These are phyloP conservation scores for Myzus persicae DNA, from an alignment of 1,140 invertebrate genomes.

Conservation along the genomic window DNA sequence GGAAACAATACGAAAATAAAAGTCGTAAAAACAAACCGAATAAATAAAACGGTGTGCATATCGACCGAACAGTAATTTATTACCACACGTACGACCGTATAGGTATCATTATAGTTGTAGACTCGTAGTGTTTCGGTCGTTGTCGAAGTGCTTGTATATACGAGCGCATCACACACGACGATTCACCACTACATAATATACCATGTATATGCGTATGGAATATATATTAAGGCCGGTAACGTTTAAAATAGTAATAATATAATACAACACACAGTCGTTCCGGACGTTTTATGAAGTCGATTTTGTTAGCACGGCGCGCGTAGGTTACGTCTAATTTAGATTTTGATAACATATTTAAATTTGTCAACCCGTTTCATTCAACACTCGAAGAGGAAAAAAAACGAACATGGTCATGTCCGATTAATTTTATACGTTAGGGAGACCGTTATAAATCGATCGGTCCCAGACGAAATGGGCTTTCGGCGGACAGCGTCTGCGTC, in stretches of 20 bases:
- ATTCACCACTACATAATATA: not conserved
- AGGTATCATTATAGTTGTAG: not conserved
- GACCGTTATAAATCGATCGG: not conserved
- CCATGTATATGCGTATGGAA: not conserved
- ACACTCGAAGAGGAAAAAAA: not conserved
- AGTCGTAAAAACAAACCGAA: not conserved
- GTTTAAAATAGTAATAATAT: conserved; percentile 8
- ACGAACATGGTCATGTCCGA: not conserved
- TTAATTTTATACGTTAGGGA: not conserved
- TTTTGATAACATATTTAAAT: conserved; percentile 43
- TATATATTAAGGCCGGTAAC: not conserved
- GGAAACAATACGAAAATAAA: not conserved
- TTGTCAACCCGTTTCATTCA: conserved; percentile 24
- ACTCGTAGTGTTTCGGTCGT: conserved; percentile 15
- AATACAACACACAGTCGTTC: not conserved
- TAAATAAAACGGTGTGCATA: not conserved
- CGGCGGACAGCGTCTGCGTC: not conserved
- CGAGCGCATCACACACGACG: not conserved
- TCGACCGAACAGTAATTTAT: not conserved
- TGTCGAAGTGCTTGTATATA: not conserved
- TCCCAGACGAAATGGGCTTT: not conserved
- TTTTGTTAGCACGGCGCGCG: not conserved
- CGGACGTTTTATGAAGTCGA: not conserved
- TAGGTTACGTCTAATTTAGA: conserved; percentile 24
- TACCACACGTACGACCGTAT: not conserved